A percentile compares a stretch with the other conserved stretches of the same genome.
Evolutionary conservation across 2,797 vertebrate genomes (phyloP).

Genomic region (Mastacembelus armatus): DNA sequence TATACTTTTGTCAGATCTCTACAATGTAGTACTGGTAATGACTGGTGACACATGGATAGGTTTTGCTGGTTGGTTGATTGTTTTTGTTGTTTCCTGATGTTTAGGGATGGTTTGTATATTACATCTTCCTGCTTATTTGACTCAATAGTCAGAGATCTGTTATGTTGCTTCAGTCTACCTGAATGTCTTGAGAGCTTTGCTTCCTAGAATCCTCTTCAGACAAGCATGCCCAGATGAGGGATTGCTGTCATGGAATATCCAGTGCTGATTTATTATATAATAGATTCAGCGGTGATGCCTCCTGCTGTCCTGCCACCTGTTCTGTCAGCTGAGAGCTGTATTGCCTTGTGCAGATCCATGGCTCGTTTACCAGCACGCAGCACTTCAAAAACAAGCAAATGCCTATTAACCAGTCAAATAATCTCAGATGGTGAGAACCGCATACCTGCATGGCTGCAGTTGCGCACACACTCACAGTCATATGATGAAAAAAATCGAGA

Average conservation of each 20-base stretch:
- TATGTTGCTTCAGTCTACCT: slow-evolving; percentile 12
- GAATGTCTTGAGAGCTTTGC: slow-evolving; percentile 25
- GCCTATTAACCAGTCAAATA: slow-evolving; percentile 61
- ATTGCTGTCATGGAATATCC: slow-evolving; percentile 73
- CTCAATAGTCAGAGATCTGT: not conserved
- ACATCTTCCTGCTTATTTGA: not conserved
- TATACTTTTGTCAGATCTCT: too few species aligned
- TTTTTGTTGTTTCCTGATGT: too few species aligned
- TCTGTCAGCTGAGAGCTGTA: slow-evolving; percentile 67
- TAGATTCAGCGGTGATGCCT: slow-evolving; percentile 76
- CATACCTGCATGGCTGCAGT: not conserved
- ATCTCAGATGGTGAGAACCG: slow-evolving; percentile 18
- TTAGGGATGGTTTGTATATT: too few species aligned
- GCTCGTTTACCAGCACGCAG: slow-evolving; percentile 62
- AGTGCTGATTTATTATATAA: slow-evolving; percentile 78
- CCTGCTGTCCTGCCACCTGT: slow-evolving; percentile 84
- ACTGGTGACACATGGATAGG: too few species aligned
- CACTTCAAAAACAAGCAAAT: slow-evolving; percentile 55
- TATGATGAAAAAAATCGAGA: slow-evolving; percentile 10
- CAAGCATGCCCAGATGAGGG: slow-evolving; percentile 48
- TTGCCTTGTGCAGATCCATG: slow-evolving; percentile 41
- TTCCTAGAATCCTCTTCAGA: slow-evolving; percentile 18
- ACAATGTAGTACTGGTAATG: too few species aligned
- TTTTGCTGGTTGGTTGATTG: too few species aligned
- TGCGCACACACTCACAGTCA: not conserved